Base-by-base conservation (phyloP, 2,888 invertebrate genomes). In the Oligia fasciuncula region DNA sequence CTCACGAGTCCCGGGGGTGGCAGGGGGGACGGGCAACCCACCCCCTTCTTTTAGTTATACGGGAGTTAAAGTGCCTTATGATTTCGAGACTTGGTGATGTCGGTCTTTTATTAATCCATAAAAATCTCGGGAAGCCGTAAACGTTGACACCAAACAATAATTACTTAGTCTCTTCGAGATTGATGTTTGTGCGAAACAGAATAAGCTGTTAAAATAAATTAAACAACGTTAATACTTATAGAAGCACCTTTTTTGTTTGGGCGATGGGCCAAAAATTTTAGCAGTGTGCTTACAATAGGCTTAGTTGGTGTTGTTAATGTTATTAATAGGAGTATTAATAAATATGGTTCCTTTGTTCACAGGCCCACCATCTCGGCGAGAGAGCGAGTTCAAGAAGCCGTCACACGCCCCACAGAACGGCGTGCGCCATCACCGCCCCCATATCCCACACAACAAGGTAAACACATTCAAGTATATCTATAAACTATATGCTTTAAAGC, bases 361-460 rank as follows among this genome's bases (percentile, higher is more conserved):
- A 97, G 96, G 94, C 90, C 96, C 96, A 79, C 95, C 97, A 90
- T 95, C 97, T 73, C 96, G 97, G 90, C 93, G 97, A 91, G 93
- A 97, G 93, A 94, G 97, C 94, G 97, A 97, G 95, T 97, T 98
- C 96, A 97, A 98, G 94, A 97, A 97, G 92, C 97, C 97, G 46
- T 95, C 97, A 90, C 96, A 97, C 95, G 97, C 97, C 91, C 94
- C 96, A 73, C 95, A 96, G 90, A 96, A 97, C 93, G 95, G 96
- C 62, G 90, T 89, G 78, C 95, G 97, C 84, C 96, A 95, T 90
- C 96, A 95, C 89, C 95, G 96, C 88, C 93, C 95, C 84, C 96
- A 95, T 90, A 80, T 88, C 76, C 90, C 93, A 79, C 95, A 95
- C 93, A 94, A 93, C 92, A 96, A 96, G 95, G 96, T 96, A 92